A percentile compares a stretch with the other conserved stretches of the same genome.
Conservation (phyloP, 2,113 vertebrate species). For the Podarcis muralis region DNA sequence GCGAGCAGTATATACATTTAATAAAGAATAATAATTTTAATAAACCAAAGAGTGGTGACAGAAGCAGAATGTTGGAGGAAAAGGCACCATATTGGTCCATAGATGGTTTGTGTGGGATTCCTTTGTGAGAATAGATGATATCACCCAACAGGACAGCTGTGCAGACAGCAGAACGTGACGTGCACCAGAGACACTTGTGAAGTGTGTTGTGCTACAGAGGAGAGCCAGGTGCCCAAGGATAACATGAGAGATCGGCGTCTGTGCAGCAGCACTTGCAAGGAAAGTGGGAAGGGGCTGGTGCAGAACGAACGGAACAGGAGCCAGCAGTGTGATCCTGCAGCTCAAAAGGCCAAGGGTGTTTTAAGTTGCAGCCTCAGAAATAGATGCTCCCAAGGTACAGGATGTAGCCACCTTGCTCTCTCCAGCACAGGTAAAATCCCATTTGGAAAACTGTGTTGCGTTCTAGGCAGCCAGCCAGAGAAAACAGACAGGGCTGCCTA, state of each 20-base stretch:
- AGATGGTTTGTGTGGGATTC: not conserved
- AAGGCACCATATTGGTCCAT: not conserved
- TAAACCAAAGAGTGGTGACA: no score
- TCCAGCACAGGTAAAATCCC: not conserved
- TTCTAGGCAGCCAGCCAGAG: not conserved
- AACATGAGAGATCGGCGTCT: not conserved
- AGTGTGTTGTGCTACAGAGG: not conserved
- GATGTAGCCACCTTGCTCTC: rapidly evolving
- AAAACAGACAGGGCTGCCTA: no score
- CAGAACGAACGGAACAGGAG: not conserved
- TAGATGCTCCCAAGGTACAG: not conserved
- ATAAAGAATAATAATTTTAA: no score
- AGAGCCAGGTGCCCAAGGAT: no score
- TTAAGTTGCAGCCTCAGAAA: not conserved
- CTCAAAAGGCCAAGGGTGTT: not conserved
- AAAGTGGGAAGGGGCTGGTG: not conserved
- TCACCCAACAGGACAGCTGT: not conserved
- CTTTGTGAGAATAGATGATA: not conserved
- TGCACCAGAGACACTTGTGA: not conserved
- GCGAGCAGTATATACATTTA: no score
- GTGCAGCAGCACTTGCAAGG: not conserved
- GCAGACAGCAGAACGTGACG: not conserved
- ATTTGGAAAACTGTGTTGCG: not conserved
- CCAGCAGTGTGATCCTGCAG: not conserved
- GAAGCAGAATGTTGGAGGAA: not conserved